Base-by-base conservation (phyloP, 2,113 vertebrate species). In the Syrmaticus mikado region DNA sequence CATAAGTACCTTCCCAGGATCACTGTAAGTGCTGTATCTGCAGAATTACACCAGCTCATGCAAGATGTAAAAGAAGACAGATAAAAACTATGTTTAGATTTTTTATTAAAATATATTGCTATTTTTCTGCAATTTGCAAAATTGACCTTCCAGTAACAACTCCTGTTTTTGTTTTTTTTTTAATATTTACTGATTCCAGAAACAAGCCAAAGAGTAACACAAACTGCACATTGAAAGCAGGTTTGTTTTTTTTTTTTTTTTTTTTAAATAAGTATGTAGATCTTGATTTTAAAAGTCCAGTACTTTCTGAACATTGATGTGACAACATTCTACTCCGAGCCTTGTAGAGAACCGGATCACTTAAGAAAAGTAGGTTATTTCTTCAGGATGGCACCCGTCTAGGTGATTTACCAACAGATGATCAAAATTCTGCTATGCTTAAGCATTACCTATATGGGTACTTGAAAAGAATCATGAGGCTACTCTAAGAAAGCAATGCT, bases 401-500 rank as follows among this genome's bases (percentile, higher is more conserved):
- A 72, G 78, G 61, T 32, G 27, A 74, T 66, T 92, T 68, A 72
- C 43, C 21, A 83, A 48, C 14, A 89, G 68, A 85, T 72, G 52
- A 36, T 92, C 57, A 72, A 80, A 82, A 57, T 65, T 61, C 10
- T 65, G n/a, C 61, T 86, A 65, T 50, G 28, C 90, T 57, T 90
- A 74, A 86, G 65, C 65, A 83, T 55, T 74, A 74, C 24, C 40
- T 94, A 25, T 13, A 60, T 10, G 32, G 24, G 38, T 40, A 82
- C 43, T 76, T 76, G 36, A 74, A 87, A 89, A 94, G 78, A 85
- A 82, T 71, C 36, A 36, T 7, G 22, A 92, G 46, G 52, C 68
- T 94, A 62, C 1, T 4, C 25, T 34, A 82, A 45, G 55, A 89
- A 87, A 13, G 58, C 64, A 80, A 87, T 25, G 34, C 64, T 58